Evolutionary conservation across 2,113 vertebrate genomes (phyloP).

Genomic region (Prionailurus bengalensis): DNA sequence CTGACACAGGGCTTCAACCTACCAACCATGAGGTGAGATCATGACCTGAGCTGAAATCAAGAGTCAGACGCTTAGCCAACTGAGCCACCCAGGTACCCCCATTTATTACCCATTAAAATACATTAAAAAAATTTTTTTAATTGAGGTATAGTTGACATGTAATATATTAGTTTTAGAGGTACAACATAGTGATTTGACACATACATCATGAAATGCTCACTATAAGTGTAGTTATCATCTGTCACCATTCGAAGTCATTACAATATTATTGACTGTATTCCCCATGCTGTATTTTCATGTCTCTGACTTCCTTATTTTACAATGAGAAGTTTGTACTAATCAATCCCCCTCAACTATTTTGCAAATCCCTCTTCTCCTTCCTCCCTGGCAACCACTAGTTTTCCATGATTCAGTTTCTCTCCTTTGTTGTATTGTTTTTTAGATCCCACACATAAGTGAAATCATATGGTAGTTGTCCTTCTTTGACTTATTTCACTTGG

Average conservation of each 20-base stretch:
- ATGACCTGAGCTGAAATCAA: no score
- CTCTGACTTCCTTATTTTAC: neutral
- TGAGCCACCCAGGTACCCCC: no score
- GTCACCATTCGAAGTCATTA: neutral
- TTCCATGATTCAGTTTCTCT: neutral
- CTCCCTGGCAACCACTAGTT: neutral
- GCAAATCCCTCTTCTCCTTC: neutral
- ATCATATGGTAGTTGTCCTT: neutral
- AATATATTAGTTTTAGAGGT: neutral
- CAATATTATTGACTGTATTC: neutral
- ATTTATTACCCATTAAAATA: neutral
- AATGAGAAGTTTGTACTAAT: neutral
- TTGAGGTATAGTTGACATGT: neutral
- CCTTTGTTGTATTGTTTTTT: neutral
- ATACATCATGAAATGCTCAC: neutral
- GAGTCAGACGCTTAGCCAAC: no score
- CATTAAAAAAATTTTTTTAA: neutral
- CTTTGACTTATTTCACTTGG: neutral
- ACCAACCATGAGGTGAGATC: no score
- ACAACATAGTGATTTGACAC: neutral
- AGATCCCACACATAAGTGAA: neutral
- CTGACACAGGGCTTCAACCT: no score
- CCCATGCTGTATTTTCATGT: neutral
- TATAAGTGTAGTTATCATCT: neutral
- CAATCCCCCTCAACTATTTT: neutral